Base-by-base conservation (phyloP, 2,113 vertebrate species). In the Ploceus nigricollis region DNA sequence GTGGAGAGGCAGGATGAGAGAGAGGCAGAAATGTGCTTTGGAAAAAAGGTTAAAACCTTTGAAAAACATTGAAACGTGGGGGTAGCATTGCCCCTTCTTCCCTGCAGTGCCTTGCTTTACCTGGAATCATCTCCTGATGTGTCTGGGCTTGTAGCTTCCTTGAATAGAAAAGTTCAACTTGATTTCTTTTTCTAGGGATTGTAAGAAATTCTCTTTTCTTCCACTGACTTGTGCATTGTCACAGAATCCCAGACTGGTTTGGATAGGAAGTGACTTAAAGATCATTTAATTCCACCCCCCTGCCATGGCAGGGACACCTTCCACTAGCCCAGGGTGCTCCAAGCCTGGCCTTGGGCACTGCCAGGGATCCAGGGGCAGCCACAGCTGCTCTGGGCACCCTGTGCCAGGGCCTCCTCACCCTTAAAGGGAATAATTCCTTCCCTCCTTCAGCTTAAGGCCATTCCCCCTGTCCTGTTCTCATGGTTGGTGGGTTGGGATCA, bases 261-360 rank as follows among this genome's bases (percentile, higher is more conserved):
- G 44, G 37, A 23, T 73, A 39, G 44, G 37, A 58, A 73, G 15
- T 28, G 45, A 17, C 45, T 31, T n/a, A 21, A 73, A 89, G 20
- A 20, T 39, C 5, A 75, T 66, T 51, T 44, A 21, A n/a, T 53
- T 51, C 45, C 45, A 66, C 8, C 1, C 4, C 6, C 37, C 8
- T 57, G 22, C 51, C 37, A 37, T 0, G 25, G 10, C 33, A 24
- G 23, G 68, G 51, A 39, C 10, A 28, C 27, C 4, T 45, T 0
- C 44, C 33, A 30, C 9, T 24, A 0, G 33, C 23, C 13, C 60
- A 6, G 37, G 18, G 0, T 28, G 37, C 15, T 89, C 60, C 35
- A 4, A 63, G 35, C 12, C 44, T 65, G 44, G 15, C 27, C 58
- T 50, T 9, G 19, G 27, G 0, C 50, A 57, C 31, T 81, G 0